These are phyloP conservation scores for Pristionchus fissidentatus DNA, from an alignment of 2,888 invertebrate species.

Conservation along the genomic window DNA sequence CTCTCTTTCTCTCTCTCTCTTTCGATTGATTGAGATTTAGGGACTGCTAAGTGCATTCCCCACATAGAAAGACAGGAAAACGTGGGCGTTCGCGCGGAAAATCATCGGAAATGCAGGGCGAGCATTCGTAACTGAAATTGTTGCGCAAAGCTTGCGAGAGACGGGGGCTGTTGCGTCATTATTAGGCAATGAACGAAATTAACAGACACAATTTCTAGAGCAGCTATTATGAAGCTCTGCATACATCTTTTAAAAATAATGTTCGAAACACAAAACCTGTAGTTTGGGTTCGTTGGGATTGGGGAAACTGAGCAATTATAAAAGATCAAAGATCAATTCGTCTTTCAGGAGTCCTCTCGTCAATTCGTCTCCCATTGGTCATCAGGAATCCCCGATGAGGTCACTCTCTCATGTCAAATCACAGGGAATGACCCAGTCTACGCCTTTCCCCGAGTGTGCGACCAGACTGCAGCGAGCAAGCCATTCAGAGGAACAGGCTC, in stretches of 20 bases:
- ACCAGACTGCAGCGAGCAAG: conserved; percentile 61
- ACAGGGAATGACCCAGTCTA: conserved; percentile 70
- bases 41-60: no score
- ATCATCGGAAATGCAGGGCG: no score
- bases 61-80: conserved; percentile 23
- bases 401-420: conserved; percentile 63
- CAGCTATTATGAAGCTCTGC: no score
- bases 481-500: conserved; percentile 19
- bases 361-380: conserved; percentile 68
- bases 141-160: conserved; percentile 25
- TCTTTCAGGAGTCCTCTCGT: conserved; percentile 63
- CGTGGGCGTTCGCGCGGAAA: conserved; percentile 16
- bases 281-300: no score
- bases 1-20: no score
- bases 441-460: conserved; percentile 68
- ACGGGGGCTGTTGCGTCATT: conserved; percentile 6
- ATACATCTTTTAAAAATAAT: no score
- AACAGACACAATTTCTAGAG: background rate
- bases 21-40: no score
- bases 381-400: conserved; percentile 61
- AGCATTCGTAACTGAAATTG: background rate
- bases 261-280: no score
- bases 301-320: background rate
- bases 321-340: background rate
- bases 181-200: background rate